Conservation (phyloP, 2,113 vertebrate species). For the Fulica atra region DNA sequence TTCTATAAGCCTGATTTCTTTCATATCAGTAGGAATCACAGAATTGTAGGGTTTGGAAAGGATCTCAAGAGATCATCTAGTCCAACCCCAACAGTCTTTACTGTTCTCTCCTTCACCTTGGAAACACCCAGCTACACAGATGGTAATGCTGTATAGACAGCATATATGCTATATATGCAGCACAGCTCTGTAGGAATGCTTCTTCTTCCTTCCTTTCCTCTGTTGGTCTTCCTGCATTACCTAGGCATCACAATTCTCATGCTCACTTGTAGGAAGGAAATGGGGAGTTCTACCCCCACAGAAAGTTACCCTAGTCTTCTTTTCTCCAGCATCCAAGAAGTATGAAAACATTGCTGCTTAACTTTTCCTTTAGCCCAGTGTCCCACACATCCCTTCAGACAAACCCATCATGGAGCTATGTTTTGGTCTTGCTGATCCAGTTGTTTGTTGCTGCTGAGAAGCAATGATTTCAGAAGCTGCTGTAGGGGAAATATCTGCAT, state of each 20-base stretch:
- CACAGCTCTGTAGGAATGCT: neutral
- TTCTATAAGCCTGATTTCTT: neutral
- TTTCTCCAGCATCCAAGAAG: neutral
- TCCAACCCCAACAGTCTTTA: neutral
- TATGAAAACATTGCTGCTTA: neutral
- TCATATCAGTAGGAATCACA: neutral
- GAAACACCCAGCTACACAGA: neutral
- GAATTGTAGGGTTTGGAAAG: neutral
- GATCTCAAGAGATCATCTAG: no score
- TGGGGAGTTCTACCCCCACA: neutral
- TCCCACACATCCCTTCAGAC: neutral
- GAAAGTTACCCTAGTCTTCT: neutral
- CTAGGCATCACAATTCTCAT: neutral
- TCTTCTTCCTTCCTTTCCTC: neutral
- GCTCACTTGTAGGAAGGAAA: neutral
- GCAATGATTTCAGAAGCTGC: neutral
- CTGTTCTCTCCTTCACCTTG: neutral
- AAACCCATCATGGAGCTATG: neutral
- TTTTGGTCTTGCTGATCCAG: neutral
- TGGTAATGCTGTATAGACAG: no score
- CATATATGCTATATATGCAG: neutral
- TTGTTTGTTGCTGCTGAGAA: neutral
- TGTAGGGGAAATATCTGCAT: neutral
- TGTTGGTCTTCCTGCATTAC: neutral
- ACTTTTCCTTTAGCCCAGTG: neutral